Conservation (phyloP, 2,888 invertebrate species). For the Hypsopygia costalis region DNA sequence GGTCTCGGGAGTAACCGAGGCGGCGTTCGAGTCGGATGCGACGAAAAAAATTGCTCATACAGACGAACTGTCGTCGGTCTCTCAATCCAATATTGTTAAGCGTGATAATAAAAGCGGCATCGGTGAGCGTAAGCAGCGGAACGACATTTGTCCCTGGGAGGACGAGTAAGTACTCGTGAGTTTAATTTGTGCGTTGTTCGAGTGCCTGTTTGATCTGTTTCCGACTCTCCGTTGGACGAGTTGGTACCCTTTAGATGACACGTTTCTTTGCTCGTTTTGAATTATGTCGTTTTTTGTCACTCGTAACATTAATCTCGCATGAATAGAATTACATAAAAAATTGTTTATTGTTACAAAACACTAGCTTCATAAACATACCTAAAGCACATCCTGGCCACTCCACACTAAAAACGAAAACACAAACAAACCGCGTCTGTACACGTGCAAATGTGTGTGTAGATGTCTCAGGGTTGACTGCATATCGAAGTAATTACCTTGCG, state of each 20-base stretch:
- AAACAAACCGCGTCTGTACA: too few species aligned
- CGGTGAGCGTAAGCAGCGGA: slow-evolving; percentile 79
- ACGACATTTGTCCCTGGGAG: slow-evolving; percentile 96
- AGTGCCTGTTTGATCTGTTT: slow-evolving; percentile 15
- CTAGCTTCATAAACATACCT: too few species aligned
- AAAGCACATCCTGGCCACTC: too few species aligned
- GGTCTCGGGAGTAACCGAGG: slow-evolving; percentile 42
- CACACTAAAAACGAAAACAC: too few species aligned
- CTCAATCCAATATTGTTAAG: slow-evolving; percentile 69
- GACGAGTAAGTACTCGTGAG: slow-evolving; percentile 90
- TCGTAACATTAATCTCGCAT: slow-evolving; percentile 10
- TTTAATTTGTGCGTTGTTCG: slow-evolving; percentile 34
- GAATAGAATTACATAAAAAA: slow-evolving; percentile 7
- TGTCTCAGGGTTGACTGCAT: too few species aligned
- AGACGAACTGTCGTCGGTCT: slow-evolving; percentile 63
- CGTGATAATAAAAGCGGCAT: slow-evolving; percentile 59
- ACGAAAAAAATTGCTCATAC: slow-evolving; percentile 61
- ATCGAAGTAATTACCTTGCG: too few species aligned
- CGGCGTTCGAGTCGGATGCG: slow-evolving; percentile 56
- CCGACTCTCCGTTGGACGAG: slow-evolving; percentile 9
- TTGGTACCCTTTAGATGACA: slow-evolving; percentile 9
- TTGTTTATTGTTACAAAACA: slow-evolving; percentile 1
- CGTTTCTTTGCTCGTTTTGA: slow-evolving; percentile 10
- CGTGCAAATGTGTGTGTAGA: too few species aligned
- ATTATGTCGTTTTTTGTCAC: neutral